Evolutionary conservation across 2,113 vertebrate species (phyloP).

Genomic region (Uria lomvia): DNA sequence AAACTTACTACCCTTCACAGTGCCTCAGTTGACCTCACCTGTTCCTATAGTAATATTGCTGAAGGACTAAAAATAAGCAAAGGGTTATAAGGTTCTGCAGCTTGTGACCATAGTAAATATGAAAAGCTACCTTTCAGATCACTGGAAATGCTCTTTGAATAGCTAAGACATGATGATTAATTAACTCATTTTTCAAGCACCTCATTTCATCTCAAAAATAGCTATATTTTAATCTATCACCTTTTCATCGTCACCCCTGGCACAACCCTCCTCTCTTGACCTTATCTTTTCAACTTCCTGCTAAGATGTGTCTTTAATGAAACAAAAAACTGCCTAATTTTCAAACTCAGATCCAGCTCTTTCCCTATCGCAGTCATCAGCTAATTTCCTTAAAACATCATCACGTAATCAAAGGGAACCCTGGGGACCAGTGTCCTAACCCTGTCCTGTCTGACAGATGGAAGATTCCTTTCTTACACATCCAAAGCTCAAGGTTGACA

Average conservation of each 20-base stretch:
- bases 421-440: conserved; percentile 19
- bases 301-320: conserved; percentile 32
- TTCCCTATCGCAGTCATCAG: background rate
- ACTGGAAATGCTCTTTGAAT: conserved; percentile 21
- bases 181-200: conserved; percentile 53
- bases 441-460: background rate
- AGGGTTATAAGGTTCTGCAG: background rate
- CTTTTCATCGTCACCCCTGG: background rate
- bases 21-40: background rate
- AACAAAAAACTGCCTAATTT: conserved; percentile 50
- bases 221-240: conserved; percentile 24
- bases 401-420: conserved; percentile 34
- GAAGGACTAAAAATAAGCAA: background rate
- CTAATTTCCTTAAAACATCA: conserved; percentile 57
- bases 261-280: conserved; percentile 23
- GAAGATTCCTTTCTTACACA: conserved; percentile 24
- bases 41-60: background rate
- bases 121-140: background rate
- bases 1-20: background rate
- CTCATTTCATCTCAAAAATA: conserved; percentile 33
- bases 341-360: background rate
- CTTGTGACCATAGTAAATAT: background rate
- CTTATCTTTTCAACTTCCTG: conserved; percentile 60
- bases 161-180: conserved; percentile 19
- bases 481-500: conserved; percentile 46